Conservation (phyloP, 2,888 invertebrate genomes). For the Ichneumoninae sp. region DNA sequence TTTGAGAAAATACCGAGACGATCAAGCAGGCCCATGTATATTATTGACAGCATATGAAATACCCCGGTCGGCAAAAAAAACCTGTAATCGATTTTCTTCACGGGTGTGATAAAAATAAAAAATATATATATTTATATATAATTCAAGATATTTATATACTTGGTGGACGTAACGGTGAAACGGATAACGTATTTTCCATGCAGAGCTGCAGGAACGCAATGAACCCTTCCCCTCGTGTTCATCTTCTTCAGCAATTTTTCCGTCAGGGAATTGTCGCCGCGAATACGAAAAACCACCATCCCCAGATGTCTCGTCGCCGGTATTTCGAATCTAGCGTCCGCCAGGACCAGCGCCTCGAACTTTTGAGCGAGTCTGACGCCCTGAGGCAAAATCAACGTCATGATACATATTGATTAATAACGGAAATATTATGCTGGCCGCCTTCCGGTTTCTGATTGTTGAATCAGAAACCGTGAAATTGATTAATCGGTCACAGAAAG, state of each 20-base stretch:
- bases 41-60: too few relatives aligned
- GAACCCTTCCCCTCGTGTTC: slow-evolving; percentile 94
- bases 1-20: too few relatives aligned
- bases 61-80: too few relatives aligned
- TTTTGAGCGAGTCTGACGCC: slow-evolving; percentile 95
- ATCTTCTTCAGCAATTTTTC: slow-evolving; percentile 94
- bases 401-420: background rate
- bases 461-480: background rate
- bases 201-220: slow-evolving; percentile 97
- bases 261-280: slow-evolving; percentile 94
- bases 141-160: slow-evolving; percentile 78
- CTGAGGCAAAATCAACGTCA: slow-evolving; percentile 84
- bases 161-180: slow-evolving; percentile 96
- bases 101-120: background rate
- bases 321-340: slow-evolving; percentile 95
- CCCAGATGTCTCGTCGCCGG: slow-evolving; percentile 94
- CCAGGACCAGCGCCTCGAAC: slow-evolving; percentile 93
- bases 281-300: slow-evolving; percentile 95
- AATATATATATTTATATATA: background rate
- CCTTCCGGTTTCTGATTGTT: too few relatives aligned
- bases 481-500: background rate
- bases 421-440: background rate
- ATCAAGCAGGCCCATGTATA: too few relatives aligned
- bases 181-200: slow-evolving; percentile 96
- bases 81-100: too few relatives aligned